Conservation (phyloP, 2,888 invertebrate genomes). For the Tenthredo distinguenda region DNA sequence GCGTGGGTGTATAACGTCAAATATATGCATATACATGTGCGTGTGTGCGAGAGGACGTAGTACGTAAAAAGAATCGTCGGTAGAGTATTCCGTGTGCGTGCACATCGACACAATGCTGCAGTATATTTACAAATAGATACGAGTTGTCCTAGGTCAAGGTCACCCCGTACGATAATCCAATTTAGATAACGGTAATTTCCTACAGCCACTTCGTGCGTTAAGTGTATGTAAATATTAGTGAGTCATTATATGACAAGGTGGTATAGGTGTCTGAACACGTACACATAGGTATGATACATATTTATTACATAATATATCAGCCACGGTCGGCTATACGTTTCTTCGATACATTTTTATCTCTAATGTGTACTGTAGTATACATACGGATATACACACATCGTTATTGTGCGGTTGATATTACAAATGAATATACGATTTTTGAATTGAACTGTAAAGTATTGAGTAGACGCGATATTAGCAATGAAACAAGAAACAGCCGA, state of each 20-base stretch:
- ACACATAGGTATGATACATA: neutral
- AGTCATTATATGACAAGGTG: conserved; percentile 34
- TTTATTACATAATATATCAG: neutral
- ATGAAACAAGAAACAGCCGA: neutral
- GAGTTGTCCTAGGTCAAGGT: conserved; percentile 65
- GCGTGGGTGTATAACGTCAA: conserved; percentile 14
- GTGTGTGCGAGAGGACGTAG: neutral
- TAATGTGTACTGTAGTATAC: neutral
- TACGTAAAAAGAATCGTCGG: conserved; percentile 6
- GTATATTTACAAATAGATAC: conserved; percentile 41
- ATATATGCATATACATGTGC: neutral
- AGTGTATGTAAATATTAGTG: conserved; percentile 50
- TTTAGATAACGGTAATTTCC: conserved; percentile 64
- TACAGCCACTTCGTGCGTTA: neutral
- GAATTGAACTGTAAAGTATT: neutral
- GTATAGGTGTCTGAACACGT: neutral
- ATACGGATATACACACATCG: neutral
- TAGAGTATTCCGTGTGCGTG: neutral
- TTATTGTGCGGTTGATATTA: neutral
- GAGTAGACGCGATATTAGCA: neutral
- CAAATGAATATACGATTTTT: neutral
- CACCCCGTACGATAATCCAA: conserved; percentile 63
- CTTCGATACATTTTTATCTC: neutral
- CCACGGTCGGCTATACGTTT: neutral
- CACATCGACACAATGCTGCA: conserved; percentile 5